phyloP scores from a whole-genome alignment of 2,797 vertebrate species.

The Choloepus didactylus region DNA sequence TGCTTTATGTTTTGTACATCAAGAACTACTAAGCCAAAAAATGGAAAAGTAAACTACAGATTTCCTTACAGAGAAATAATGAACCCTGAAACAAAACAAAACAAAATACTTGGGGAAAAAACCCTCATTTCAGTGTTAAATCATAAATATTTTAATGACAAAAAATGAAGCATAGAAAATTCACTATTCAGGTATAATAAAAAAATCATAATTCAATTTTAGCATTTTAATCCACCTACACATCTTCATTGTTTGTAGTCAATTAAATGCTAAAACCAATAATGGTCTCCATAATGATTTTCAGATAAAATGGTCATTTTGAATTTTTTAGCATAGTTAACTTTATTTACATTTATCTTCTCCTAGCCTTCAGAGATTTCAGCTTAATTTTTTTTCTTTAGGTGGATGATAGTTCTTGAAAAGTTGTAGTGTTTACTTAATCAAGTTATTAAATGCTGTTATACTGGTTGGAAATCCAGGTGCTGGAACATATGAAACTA shows the following conservation, averaged over 20 bases:
- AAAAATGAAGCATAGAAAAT: neutral
- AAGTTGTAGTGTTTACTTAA: neutral
- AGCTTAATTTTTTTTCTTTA: neutral
- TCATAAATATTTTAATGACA: neutral
- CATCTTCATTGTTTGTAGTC: accelerated
- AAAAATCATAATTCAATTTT: neutral
- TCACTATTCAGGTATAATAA: neutral
- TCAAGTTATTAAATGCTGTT: too few species aligned
- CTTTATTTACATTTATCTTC: neutral
- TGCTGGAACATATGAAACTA: accelerated
- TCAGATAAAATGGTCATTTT: neutral
- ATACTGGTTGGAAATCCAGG: too few species aligned
- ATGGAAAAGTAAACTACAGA: neutral
- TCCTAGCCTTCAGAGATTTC: neutral
- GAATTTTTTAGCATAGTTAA: neutral
- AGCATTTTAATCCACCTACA: neutral
- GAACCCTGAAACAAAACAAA: neutral
- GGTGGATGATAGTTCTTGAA: neutral
- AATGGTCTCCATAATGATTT: accelerated
- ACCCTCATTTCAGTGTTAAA: neutral
- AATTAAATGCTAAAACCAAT: neutral
- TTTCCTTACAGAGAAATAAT: conserved; percentile 34
- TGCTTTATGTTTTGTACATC: neutral
- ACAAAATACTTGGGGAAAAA: neutral
- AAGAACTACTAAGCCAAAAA: neutral